phyloP scores from a whole-genome alignment of 2,113 vertebrate species.

The Zosterops pallidus region DNA sequence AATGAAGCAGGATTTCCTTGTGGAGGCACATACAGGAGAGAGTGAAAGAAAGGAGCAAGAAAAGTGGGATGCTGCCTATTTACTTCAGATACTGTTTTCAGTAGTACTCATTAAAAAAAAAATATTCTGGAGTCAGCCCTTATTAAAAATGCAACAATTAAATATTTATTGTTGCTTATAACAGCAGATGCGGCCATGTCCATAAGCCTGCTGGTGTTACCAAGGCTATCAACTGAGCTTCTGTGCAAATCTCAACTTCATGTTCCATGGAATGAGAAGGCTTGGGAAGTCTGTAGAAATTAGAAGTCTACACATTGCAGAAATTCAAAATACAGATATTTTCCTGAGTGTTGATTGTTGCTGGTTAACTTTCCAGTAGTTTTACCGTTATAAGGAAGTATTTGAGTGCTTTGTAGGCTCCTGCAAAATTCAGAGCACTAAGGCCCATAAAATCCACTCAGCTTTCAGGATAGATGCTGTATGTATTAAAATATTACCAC shows the following conservation, averaged over 20 bases:
- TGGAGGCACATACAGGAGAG: background rate
- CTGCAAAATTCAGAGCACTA: background rate
- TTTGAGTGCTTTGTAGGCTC: background rate
- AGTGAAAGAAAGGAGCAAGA: background rate
- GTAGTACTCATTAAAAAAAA: background rate
- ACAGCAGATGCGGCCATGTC: background rate
- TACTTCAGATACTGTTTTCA: background rate
- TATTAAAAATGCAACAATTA: slow-evolving; percentile 4
- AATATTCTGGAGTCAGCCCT: background rate
- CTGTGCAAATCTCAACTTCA: background rate
- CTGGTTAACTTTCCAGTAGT: background rate
- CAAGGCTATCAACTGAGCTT: background rate
- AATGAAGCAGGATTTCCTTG: background rate
- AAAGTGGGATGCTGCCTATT: background rate
- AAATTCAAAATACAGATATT: background rate
- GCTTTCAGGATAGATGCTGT: background rate
- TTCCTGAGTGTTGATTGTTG: background rate
- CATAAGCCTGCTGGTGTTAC: background rate
- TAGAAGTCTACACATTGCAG: background rate
- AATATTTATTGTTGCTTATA: slow-evolving; percentile 29
- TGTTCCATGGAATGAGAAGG: background rate
- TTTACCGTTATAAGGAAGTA: background rate
- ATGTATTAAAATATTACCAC: slow-evolving; percentile 25
- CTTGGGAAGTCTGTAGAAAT: background rate
- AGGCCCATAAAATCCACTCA: background rate